These are phyloP conservation scores for Helleia helle DNA, from an alignment of 2,888 invertebrate species.

Conservation along the genomic window DNA sequence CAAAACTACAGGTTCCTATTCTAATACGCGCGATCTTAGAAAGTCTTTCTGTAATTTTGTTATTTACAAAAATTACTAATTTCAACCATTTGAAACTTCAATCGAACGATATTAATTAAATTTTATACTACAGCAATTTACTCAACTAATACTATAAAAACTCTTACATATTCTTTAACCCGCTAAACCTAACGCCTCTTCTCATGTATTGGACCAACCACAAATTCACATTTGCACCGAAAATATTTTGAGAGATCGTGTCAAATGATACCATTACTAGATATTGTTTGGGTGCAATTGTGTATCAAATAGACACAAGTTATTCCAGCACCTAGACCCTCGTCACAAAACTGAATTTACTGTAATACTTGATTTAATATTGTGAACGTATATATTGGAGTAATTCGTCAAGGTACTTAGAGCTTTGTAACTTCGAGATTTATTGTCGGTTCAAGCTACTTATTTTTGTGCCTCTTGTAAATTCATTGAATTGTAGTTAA, in stretches of 20 bases:
- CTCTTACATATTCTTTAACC: no score
- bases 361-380: conserved; percentile 28
- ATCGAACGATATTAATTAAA: no score
- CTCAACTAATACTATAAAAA: no score
- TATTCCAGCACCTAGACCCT: conserved; percentile 6
- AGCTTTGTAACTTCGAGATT: conserved; percentile 25
- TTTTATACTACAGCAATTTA: no score
- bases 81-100: no score
- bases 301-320: conserved; percentile 16
- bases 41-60: no score
- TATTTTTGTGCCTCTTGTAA: no score
- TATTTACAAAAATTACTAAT: no score
- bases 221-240: conserved; percentile 33
- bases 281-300: conserved; percentile 36
- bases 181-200: conserved; percentile 23
- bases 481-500: no score
- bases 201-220: conserved; percentile 22
- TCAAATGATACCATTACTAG: conserved; percentile 55
- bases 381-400: conserved; percentile 36
- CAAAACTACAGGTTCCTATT: no score
- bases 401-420: conserved; percentile 57
- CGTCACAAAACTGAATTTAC: conserved; percentile 3
- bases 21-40: no score
- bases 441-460: background rate
- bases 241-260: conserved; percentile 59